phyloP scores from a whole-genome alignment of 2,888 invertebrate species.

The Oligia fasciuncula region DNA sequence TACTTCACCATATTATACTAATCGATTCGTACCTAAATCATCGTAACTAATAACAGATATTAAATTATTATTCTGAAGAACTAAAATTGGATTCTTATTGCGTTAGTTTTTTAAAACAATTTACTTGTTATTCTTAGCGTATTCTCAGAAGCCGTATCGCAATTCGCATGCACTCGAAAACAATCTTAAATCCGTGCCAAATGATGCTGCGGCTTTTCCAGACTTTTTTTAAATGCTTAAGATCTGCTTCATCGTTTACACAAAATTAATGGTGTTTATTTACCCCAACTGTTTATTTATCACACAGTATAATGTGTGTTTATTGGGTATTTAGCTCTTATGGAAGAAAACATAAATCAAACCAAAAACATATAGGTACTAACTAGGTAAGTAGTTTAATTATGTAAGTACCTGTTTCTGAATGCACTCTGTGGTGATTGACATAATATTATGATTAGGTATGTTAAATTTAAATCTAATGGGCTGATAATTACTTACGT shows the following conservation, averaged over 20 bases:
- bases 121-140: slow-evolving; percentile 40
- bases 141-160: slow-evolving; percentile 48
- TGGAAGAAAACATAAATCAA: background rate
- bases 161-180: slow-evolving; percentile 34
- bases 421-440: background rate
- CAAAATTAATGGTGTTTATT: slow-evolving; percentile 28
- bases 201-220: slow-evolving; percentile 48
- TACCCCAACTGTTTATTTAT: slow-evolving; percentile 32
- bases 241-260: slow-evolving; percentile 28
- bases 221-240: slow-evolving; percentile 32
- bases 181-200: slow-evolving; percentile 41
- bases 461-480: slow-evolving; percentile 13
- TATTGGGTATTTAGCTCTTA: slow-evolving; percentile 4
- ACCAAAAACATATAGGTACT: background rate
- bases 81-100: slow-evolving; percentile 3
- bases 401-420: background rate
- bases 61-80: background rate
- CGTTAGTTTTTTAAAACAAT: slow-evolving; percentile 20
- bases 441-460: background rate
- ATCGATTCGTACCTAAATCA: slow-evolving; percentile 31
- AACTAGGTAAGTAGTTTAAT: background rate
- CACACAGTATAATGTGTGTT: slow-evolving; percentile 15
- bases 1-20: slow-evolving; percentile 44
- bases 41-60: background rate
- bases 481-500: slow-evolving; percentile 51